Conservation (phyloP, 2,888 invertebrate species). For the Tridacna gigas region DNA sequence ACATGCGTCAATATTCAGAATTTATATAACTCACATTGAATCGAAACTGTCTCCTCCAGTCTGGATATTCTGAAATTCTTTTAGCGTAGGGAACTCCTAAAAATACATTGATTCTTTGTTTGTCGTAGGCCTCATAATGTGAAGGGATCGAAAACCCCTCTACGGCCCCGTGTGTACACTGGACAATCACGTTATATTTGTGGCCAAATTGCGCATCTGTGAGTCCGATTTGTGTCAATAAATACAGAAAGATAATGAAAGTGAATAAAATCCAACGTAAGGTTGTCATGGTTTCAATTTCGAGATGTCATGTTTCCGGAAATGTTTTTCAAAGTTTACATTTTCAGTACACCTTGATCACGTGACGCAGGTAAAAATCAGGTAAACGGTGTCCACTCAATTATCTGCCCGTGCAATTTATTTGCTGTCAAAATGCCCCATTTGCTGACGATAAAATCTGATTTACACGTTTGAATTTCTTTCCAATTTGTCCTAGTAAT, state of each 20-base stretch:
- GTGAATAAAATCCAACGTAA: background rate
- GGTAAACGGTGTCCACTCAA: slow-evolving; percentile 58
- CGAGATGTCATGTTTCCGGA: slow-evolving; percentile 6
- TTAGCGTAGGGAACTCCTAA: slow-evolving; percentile 86
- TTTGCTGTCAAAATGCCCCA: too few species aligned
- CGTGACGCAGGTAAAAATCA: slow-evolving; percentile 47
- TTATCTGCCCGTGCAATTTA: background rate
- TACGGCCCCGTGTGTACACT: slow-evolving; percentile 67
- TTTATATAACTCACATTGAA: slow-evolving; percentile 86
- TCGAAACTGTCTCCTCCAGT: slow-evolving; percentile 77
- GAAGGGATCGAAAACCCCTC: slow-evolving; percentile 76
- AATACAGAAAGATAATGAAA: background rate
- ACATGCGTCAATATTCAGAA: too few species aligned
- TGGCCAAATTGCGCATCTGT: slow-evolving; percentile 20
- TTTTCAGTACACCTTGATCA: slow-evolving; percentile 40
- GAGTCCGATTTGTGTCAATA: background rate
- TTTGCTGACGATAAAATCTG: too few species aligned
- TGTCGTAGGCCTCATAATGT: slow-evolving; percentile 70
- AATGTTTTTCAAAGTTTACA: slow-evolving; percentile 5
- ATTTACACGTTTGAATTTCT: too few species aligned
- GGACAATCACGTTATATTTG: slow-evolving; percentile 60
- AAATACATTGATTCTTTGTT: slow-evolving; percentile 81
- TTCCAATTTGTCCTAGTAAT: too few species aligned
- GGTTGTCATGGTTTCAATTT: background rate
- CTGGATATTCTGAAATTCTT: slow-evolving; percentile 79